Evolutionary conservation across 2,888 invertebrate species (phyloP).

Genomic region (Chrysopilus asiliformis): DNA sequence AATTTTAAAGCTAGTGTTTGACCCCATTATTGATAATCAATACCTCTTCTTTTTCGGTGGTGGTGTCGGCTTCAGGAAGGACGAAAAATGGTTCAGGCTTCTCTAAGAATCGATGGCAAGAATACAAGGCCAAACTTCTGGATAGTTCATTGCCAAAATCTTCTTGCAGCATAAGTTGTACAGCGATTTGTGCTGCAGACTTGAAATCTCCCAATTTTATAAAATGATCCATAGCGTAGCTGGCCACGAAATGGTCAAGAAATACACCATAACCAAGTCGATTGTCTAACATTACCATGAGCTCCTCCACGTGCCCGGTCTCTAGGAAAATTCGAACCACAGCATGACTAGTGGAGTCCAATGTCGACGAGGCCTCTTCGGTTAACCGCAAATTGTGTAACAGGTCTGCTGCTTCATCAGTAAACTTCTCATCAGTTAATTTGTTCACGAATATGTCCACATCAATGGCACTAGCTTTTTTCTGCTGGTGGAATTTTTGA

Average conservation of each 20-base stretch:
- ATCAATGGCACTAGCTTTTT: conserved; percentile 60
- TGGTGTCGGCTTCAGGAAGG: conserved; percentile 30
- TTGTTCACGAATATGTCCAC: conserved; percentile 70
- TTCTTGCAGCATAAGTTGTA: conserved; percentile 78
- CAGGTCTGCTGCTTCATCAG: conserved; percentile 61
- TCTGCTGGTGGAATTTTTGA: conserved; percentile 46
- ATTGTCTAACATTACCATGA: conserved; percentile 63
- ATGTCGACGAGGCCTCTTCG: conserved; percentile 51
- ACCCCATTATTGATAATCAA: no score
- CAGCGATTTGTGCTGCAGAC: conserved; percentile 63
- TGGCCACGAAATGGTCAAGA: conserved; percentile 66
- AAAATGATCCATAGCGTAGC: conserved; percentile 67
- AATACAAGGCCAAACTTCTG: conserved; percentile 53
- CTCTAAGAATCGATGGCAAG: conserved; percentile 58
- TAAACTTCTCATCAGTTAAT: conserved; percentile 40
- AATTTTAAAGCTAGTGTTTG: no score
- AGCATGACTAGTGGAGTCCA: conserved; percentile 75
- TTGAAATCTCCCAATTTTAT: conserved; percentile 52
- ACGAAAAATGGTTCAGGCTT: conserved; percentile 28
- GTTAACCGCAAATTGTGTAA: conserved; percentile 58
- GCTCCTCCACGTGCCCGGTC: conserved; percentile 35
- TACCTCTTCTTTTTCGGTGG: conserved; percentile 14
- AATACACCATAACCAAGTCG: conserved; percentile 82
- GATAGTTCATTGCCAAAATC: conserved; percentile 61
- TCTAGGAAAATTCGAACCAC: conserved; percentile 49